Evolutionary conservation across 2,888 invertebrate species (phyloP).

Genomic region (Carcina quercana): DNA sequence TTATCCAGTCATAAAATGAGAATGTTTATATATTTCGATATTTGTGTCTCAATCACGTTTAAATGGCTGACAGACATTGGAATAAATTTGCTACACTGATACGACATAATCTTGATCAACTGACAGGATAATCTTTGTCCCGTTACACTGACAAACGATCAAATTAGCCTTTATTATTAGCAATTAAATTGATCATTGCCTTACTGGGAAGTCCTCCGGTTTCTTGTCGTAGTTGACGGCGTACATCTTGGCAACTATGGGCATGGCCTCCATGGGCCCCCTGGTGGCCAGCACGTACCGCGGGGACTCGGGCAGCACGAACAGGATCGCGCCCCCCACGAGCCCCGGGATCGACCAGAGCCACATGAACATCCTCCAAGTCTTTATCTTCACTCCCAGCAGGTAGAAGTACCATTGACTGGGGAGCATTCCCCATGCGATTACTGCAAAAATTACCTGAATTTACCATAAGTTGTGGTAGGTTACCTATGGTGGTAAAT

Average conservation of each 20-base stretch:
- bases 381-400: not conserved
- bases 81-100: too few species aligned
- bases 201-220: slow-evolving; percentile 1
- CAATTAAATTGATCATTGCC: not conserved
- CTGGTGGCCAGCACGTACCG: not conserved
- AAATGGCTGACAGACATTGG: too few species aligned
- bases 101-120: too few species aligned
- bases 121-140: too few species aligned
- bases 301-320: slow-evolving; percentile 2
- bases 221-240: not conserved
- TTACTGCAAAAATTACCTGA: too few species aligned
- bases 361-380: slow-evolving; percentile 7
- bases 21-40: too few species aligned
- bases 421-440: not conserved
- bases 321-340: not conserved
- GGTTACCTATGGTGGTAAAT: too few species aligned
- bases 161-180: too few species aligned
- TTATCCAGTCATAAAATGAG: too few species aligned
- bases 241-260: slow-evolving; percentile 1
- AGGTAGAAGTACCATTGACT: not conserved
- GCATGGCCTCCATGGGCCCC: not conserved
- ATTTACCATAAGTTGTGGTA: too few species aligned
- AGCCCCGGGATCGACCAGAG: slow-evolving; percentile 1
- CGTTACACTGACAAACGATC: too few species aligned
- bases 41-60: too few species aligned